Evolutionary conservation across 2,113 vertebrate genomes (phyloP).

Genomic region (Cyanoderma ruficeps): DNA sequence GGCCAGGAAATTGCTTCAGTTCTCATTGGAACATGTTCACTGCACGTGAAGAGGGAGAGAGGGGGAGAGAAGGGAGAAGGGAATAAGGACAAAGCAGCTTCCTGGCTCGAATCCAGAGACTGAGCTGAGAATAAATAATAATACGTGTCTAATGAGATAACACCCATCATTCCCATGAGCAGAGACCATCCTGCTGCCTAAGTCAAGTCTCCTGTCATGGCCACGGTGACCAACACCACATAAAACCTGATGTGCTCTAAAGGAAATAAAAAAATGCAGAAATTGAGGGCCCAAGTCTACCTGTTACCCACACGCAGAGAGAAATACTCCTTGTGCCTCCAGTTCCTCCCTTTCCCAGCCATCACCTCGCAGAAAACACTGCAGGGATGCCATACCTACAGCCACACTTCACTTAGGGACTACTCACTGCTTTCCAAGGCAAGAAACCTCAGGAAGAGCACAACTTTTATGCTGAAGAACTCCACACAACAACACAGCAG

Average conservation of each 20-base stretch:
- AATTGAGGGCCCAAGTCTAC: neutral
- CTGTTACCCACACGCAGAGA: neutral
- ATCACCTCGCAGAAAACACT: neutral
- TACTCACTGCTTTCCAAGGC: neutral
- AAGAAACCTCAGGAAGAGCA: neutral
- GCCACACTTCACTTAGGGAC: neutral
- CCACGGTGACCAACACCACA: neutral
- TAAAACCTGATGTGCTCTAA: neutral
- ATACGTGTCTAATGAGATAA: neutral
- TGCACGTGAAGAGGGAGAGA: neutral
- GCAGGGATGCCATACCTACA: neutral
- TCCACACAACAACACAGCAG: neutral
- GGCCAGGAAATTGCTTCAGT: neutral
- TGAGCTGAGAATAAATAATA: constrained; percentile 35
- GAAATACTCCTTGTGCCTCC: neutral
- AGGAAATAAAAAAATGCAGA: neutral
- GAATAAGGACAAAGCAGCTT: constrained; percentile 9
- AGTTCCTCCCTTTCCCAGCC: neutral
- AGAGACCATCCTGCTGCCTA: neutral
- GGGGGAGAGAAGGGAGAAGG: neutral
- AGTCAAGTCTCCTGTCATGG: neutral
- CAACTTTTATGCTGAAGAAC: neutral
- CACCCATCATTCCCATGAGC: neutral
- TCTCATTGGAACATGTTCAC: constrained; percentile 1
- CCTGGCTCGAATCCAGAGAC: neutral